Conservation (phyloP, 2,113 vertebrate species). For the Poeciliopsis occidentalis region DNA sequence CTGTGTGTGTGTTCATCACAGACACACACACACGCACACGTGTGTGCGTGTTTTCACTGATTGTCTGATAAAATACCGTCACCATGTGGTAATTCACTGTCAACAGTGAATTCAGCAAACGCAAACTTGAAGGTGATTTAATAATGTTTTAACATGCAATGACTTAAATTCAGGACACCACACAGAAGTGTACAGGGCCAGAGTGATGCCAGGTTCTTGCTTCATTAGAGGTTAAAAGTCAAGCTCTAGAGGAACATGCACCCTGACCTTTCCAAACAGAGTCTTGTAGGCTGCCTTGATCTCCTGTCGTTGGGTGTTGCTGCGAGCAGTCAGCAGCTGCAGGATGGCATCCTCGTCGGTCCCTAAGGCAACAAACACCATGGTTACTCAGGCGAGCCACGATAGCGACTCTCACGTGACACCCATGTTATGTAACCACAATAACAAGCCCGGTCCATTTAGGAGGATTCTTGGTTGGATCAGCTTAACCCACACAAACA, state of each 20-base stretch:
- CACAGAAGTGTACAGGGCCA: no score
- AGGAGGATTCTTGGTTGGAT: background rate
- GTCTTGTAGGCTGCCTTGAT: conserved; percentile 89
- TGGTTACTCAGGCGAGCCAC: conserved; percentile 26
- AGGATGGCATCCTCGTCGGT: conserved; percentile 91
- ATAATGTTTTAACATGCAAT: no score
- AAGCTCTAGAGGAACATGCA: background rate
- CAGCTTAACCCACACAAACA: conserved; percentile 37
- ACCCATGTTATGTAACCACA: background rate
- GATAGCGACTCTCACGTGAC: background rate
- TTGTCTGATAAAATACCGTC: no score
- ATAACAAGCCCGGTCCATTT: background rate
- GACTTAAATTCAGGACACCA: background rate
- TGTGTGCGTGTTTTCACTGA: no score
- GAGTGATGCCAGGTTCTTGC: no score
- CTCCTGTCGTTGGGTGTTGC: conserved; percentile 90
- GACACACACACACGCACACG: no score
- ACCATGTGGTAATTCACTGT: no score
- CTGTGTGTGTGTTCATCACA: no score
- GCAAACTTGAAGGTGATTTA: no score
- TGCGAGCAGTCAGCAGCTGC: conserved; percentile 85
- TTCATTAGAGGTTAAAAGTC: background rate
- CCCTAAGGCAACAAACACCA: conserved; percentile 78
- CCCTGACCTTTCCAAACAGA: conserved; percentile 89
- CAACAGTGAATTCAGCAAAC: no score